These are phyloP conservation scores for Coendou prehensilis DNA, from an alignment of 2,797 vertebrate species.

Conservation along the genomic window DNA sequence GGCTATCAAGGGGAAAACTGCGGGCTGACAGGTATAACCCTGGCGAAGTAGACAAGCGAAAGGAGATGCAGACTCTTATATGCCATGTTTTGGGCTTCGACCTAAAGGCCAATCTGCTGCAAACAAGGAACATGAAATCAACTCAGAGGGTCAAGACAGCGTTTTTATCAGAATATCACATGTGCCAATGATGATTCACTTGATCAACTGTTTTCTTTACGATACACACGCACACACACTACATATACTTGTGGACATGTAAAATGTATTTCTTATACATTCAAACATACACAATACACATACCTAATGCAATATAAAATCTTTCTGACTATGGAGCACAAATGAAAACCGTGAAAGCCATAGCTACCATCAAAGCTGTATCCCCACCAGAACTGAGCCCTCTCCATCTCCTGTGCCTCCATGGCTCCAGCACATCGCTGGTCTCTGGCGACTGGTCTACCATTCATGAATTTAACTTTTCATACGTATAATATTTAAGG, in stretches of 20 bases:
- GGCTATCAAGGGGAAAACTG: neutral
- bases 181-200: neutral
- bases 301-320: neutral
- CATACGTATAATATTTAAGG: neutral
- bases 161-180: neutral
- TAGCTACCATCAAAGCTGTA: neutral
- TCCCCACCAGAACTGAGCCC: neutral
- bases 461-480: neutral
- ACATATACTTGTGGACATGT: neutral
- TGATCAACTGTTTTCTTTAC: neutral
- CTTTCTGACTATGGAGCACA: neutral
- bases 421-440: neutral
- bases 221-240: neutral
- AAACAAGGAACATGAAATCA: slow-evolving; percentile 2
- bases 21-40: neutral
- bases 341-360: neutral
- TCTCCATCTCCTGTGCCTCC: neutral
- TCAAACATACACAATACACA: neutral
- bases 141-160: neutral
- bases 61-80: neutral
- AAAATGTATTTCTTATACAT: neutral
- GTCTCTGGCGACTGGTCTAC: neutral
- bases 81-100: neutral
- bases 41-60: neutral
- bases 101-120: neutral